Evolutionary conservation across 1,140 invertebrate species (phyloP).

Genomic region (Drosophila murphyi): DNA sequence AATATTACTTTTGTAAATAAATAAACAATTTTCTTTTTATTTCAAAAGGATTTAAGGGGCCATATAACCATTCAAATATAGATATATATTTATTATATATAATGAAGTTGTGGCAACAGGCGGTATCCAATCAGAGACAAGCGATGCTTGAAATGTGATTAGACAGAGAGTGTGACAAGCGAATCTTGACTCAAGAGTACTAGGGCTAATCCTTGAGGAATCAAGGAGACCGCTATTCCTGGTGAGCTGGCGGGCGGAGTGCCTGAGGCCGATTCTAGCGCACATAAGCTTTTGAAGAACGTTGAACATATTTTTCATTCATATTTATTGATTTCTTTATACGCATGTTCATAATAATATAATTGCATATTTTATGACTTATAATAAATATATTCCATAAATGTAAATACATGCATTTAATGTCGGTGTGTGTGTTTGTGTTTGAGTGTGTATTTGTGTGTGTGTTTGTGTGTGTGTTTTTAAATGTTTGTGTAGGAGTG

Average conservation of each 20-base stretch:
- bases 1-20: slow-evolving; percentile 84
- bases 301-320: slow-evolving; percentile 58
- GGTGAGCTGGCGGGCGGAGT: no score
- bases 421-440: slow-evolving; percentile 48
- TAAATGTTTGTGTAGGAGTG: slow-evolving; percentile 7
- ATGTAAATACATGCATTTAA: slow-evolving; percentile 68
- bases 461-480: slow-evolving; percentile 36
- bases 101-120: no score
- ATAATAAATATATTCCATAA: slow-evolving; percentile 68
- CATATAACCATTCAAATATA: no score
- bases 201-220: no score
- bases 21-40: slow-evolving; percentile 44
- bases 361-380: slow-evolving; percentile 79
- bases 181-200: no score
- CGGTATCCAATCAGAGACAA: no score
- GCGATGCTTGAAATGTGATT: no score
- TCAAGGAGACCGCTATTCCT: no score
- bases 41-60: neutral
- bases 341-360: slow-evolving; percentile 80
- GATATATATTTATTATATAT: no score
- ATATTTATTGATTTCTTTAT: slow-evolving; percentile 80
- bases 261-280: no score
- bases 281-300: no score
- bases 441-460: slow-evolving; percentile 43
- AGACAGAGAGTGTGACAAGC: no score